phyloP scores from a whole-genome alignment of 2,113 vertebrate genomes.

The Chitala chitala region DNA sequence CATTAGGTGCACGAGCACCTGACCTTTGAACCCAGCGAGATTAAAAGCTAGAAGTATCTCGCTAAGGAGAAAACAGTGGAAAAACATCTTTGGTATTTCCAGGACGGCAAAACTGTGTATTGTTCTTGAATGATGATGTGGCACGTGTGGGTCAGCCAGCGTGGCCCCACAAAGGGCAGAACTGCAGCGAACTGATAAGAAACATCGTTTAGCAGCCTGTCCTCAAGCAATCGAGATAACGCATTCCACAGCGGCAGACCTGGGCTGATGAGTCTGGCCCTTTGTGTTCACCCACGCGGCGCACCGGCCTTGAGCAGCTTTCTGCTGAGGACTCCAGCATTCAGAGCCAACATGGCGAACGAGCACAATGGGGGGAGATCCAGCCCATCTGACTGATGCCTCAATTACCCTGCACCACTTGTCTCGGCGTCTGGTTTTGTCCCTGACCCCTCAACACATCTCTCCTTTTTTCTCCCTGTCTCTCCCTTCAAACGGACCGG shows the following conservation, averaged over 20 bases:
- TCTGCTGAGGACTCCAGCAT: too few relatives aligned
- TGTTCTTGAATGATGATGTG: neutral
- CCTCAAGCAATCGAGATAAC: slow-evolving; percentile 10
- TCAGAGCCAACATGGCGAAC: too few relatives aligned
- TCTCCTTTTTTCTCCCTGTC: slow-evolving; percentile 3
- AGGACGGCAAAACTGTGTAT: neutral
- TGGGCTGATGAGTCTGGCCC: neutral
- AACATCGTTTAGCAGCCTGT: neutral
- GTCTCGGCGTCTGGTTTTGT: slow-evolving; percentile 19
- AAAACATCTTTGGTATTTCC: neutral
- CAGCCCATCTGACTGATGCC: slow-evolving; percentile 68
- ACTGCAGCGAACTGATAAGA: slow-evolving; percentile 4
- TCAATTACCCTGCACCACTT: slow-evolving; percentile 58
- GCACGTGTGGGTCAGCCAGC: neutral
- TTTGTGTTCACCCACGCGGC: neutral
- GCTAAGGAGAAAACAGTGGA: too few relatives aligned
- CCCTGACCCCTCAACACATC: neutral
- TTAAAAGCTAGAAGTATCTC: too few relatives aligned
- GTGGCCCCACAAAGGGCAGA: too few relatives aligned
- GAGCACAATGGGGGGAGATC: too few relatives aligned
- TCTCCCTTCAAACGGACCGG: neutral
- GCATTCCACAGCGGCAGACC: neutral
- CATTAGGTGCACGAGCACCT: neutral
- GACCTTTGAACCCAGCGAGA: neutral
- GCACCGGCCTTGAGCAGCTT: too few relatives aligned